A percentile compares a stretch with the other conserved stretches of the same genome.
Conservation (phyloP, 2,797 vertebrate species). For the Eremophila alpestris region DNA sequence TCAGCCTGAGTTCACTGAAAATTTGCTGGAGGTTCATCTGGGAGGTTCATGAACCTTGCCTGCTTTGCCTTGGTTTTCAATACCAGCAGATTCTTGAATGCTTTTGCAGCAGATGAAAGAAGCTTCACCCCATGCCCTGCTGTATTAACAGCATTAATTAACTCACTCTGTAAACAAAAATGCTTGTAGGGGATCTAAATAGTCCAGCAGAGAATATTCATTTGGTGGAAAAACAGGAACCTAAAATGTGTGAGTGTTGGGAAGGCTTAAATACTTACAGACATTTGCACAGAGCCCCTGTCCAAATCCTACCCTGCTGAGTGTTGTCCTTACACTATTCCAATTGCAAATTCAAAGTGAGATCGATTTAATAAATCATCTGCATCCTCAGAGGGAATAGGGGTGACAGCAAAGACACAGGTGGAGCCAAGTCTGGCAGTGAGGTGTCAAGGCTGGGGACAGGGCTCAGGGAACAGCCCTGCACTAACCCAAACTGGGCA, state of each 20-base stretch:
- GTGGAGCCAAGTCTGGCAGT: not conserved
- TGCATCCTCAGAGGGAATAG: not conserved
- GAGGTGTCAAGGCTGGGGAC: not conserved
- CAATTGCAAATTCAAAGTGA: not conserved
- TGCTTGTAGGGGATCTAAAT: not conserved
- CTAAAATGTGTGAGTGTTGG: not conserved
- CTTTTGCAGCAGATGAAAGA: not conserved
- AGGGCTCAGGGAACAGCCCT: fast-evolving
- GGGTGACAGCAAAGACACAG: not conserved
- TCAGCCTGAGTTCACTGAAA: not conserved
- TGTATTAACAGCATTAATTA: slow-evolving; percentile 3
- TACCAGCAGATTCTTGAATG: not conserved
- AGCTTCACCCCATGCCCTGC: not conserved
- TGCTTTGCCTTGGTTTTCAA: not conserved
- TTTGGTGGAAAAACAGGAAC: not conserved
- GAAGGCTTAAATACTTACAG: slow-evolving; percentile 21
- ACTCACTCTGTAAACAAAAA: slow-evolving; percentile 27
- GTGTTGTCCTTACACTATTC: not conserved
- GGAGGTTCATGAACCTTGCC: not conserved
- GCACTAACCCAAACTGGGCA: not conserved
- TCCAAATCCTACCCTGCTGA: slow-evolving; percentile 11
- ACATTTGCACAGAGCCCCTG: slow-evolving; percentile 16
- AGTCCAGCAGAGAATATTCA: slow-evolving; percentile 9
- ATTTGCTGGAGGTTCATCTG: not conserved
- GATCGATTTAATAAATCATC: not conserved